Evolutionary conservation across 2,113 vertebrate genomes (phyloP).

Genomic region (Myiozetetes cayanensis): DNA sequence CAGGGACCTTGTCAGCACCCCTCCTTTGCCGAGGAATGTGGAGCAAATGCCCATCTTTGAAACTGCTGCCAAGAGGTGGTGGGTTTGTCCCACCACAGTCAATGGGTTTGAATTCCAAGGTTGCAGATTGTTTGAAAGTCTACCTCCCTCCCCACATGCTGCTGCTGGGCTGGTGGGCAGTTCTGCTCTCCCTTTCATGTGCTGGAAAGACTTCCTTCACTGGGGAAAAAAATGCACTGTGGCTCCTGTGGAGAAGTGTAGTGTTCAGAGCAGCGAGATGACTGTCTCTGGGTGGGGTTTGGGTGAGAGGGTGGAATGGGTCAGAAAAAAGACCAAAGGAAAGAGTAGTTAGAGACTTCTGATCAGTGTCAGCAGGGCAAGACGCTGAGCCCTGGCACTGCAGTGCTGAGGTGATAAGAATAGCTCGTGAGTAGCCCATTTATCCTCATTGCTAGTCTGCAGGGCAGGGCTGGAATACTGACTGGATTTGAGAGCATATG

Average conservation of each 20-base stretch:
- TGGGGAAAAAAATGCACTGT: slow-evolving; percentile 6
- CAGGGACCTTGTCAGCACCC: not conserved
- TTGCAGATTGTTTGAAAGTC: not conserved
- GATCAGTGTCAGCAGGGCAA: not conserved
- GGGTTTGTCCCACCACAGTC: not conserved
- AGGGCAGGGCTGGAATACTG: not conserved
- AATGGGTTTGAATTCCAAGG: not conserved
- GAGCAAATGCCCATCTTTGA: not conserved
- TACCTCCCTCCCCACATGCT: not conserved
- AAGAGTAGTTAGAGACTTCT: not conserved
- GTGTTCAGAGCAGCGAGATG: not conserved
- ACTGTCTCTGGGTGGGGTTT: not conserved
- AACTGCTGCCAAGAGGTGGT: not conserved
- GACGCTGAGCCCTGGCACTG: not conserved
- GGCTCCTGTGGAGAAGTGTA: not conserved
- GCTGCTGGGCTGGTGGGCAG: not conserved
- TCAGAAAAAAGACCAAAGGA: not conserved
- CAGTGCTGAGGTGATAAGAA: not conserved
- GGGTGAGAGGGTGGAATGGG: not conserved
- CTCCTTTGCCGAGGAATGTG: not conserved
- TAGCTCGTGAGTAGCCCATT: not conserved
- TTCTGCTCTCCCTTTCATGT: not conserved
- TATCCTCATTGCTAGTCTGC: not conserved
- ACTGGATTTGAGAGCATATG: not conserved
- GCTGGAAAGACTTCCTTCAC: slow-evolving; percentile 30